A percentile compares a stretch with the other conserved stretches of the same genome.
phyloP scores from a whole-genome alignment of 2,797 vertebrate genomes.

The Squalus acanthias region DNA sequence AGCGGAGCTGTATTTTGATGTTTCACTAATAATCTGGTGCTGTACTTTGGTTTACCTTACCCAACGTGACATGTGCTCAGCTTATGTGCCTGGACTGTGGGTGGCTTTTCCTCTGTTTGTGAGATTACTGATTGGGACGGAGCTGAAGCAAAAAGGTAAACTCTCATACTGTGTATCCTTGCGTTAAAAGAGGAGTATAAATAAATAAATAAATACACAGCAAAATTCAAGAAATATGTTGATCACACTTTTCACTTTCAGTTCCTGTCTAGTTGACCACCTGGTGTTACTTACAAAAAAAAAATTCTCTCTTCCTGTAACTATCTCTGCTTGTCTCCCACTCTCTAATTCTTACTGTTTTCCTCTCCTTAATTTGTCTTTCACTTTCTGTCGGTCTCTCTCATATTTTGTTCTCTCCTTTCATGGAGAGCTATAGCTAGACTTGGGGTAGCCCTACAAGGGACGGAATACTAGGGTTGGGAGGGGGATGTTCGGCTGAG shows the following conservation, averaged over 20 bases:
- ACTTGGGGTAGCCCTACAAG: background rate
- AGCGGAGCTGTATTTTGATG: slow-evolving; percentile 82
- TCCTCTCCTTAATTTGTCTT: background rate
- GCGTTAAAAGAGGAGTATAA: too few species aligned
- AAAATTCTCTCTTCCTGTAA: background rate
- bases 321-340: background rate
- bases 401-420: background rate
- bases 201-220: background rate
- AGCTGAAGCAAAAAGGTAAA: slow-evolving; percentile 69
- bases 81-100: slow-evolving; percentile 83
- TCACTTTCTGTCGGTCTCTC: background rate
- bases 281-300: background rate
- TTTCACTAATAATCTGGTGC: slow-evolving; percentile 78
- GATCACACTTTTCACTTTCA: background rate
- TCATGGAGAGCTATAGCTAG: background rate
- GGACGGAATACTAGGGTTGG: background rate
- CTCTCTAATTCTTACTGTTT: background rate
- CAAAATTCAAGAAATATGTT: background rate
- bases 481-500: background rate
- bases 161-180: background rate
- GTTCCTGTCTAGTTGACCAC: background rate
- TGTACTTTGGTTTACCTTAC: slow-evolving; percentile 70
- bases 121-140: slow-evolving; percentile 68
- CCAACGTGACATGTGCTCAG: slow-evolving; percentile 75
- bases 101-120: slow-evolving; percentile 79